A percentile compares a stretch with the other conserved stretches of the same genome.
Conservation (phyloP, 1,140 invertebrate species). For the Oncopodura yosiiana region DNA sequence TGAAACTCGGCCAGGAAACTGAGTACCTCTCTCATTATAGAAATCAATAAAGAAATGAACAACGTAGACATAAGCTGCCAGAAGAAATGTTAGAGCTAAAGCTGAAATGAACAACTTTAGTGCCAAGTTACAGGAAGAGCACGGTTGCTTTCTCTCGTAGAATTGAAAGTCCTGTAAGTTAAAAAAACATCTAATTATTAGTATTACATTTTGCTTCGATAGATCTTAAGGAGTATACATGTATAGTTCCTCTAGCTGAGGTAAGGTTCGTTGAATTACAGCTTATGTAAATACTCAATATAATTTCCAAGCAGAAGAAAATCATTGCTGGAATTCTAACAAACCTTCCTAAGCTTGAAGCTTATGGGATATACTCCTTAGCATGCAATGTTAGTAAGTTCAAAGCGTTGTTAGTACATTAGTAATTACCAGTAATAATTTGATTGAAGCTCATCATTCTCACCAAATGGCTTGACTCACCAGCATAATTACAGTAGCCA, state of each 20-base stretch:
- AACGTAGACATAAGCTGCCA: conserved; percentile 9
- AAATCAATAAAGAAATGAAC: conserved; percentile 10
- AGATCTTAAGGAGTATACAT: not conserved
- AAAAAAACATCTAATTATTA: not conserved
- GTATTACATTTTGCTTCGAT: not conserved
- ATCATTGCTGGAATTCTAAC: not conserved
- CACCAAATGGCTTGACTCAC: conserved; percentile 15
- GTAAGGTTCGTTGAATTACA: not conserved
- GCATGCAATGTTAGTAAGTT: not conserved
- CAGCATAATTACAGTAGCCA: conserved; percentile 20
- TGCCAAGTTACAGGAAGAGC: conserved; percentile 1
- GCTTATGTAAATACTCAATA: conserved; percentile 1
- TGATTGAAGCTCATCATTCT: too few relatives aligned
- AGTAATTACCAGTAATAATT: too few relatives aligned
- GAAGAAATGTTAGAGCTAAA: conserved; percentile 2
- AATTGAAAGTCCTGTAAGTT: conserved; percentile 12
- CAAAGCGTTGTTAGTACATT: too few relatives aligned
- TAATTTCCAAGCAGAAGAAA: not conserved
- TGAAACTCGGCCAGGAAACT: conserved; percentile 17
- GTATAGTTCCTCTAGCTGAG: not conserved
- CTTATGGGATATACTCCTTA: not conserved
- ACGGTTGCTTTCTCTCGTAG: conserved; percentile 11
- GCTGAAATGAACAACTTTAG: conserved; percentile 4
- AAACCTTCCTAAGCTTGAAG: not conserved
- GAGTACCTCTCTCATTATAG: conserved; percentile 4